Evolutionary conservation across 2,113 vertebrate species (phyloP), one percentile per base, ranked within the genome.

Genomic region (Melanocharis versteri): DNA sequence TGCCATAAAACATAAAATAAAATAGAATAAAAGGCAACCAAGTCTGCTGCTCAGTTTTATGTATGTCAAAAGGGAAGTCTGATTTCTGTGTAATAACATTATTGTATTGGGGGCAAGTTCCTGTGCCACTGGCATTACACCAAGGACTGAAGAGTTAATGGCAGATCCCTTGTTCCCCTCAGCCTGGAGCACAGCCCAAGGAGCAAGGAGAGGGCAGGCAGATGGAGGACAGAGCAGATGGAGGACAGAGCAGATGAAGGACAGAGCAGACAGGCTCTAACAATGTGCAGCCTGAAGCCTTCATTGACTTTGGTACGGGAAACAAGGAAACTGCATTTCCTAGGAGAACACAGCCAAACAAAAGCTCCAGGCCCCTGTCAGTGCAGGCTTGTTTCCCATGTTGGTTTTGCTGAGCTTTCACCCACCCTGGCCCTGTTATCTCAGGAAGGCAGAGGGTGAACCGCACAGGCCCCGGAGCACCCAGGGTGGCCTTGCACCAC

Each of bases 391-490:
- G 3, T 23, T 84, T 19, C 18, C 23, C 26, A 0, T 5, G n/a
- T 0, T 31, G 65, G 58, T 48, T 61, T 75, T 44, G 42, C 51
- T 33, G 68, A 57, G 47, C 45, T 61, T n/a, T 30, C 58, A 16
- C 73, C 64, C 73, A 6, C 6, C 24, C 44, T 5, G 22, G 16
- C 13, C 35, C 56, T 2, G 2, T 11, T 26, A 23, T 44, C 82
- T 60, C 8, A 1, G 47, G 22, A 31, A 31, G 39, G 44, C 61
- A 57, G 19, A 33, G 39, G 12, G 10, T 14, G 87, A 95, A 1
- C 48, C 53, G 47, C 44, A 5, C 5, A 1, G 1, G 12, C 51
- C 3, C 2, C 0, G 1, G 39, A 24, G 42, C 47, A 8, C 5
- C 18, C 5, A 0, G 60, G 60, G 7, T 44, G 44, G 51, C 68